phyloP scores from a whole-genome alignment of 2,113 vertebrate species.

The Camelus bactrianus region DNA sequence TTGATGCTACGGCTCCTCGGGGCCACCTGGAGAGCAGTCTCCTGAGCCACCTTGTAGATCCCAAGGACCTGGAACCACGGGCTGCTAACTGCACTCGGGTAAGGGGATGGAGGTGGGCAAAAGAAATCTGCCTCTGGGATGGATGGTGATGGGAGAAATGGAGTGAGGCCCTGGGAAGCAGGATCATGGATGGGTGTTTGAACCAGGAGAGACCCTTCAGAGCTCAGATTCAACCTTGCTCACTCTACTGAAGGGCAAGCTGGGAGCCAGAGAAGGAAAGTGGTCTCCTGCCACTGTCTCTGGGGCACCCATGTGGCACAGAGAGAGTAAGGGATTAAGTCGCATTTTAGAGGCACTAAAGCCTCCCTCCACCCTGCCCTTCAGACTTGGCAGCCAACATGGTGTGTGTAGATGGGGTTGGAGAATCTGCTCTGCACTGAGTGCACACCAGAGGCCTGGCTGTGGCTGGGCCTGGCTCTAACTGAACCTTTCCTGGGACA shows the following conservation, averaged over 20 bases:
- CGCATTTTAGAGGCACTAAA: neutral
- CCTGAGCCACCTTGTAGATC: slow-evolving; percentile 91
- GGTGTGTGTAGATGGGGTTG: neutral
- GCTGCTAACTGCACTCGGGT: slow-evolving; percentile 94
- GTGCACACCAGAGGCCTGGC: neutral
- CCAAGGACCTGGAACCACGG: slow-evolving; percentile 94
- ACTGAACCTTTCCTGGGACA: slow-evolving; percentile 57
- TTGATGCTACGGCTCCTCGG: slow-evolving; percentile 91
- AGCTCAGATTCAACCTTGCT: neutral
- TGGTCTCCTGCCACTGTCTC: neutral
- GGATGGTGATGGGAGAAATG: neutral
- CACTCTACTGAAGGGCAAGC: neutral
- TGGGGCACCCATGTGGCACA: neutral
- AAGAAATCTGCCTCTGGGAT: neutral
- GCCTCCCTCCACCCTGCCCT: neutral
- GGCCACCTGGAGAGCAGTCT: slow-evolving; percentile 95
- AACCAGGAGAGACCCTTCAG: neutral
- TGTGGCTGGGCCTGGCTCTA: neutral
- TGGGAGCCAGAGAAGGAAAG: neutral
- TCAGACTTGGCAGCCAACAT: neutral
- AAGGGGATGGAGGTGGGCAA: neutral
- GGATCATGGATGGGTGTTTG: neutral
- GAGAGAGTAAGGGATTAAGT: neutral
- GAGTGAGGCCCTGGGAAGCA: neutral
- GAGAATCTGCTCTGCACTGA: neutral